Evolutionary conservation across 2,888 invertebrate species (phyloP).

Genomic region (Drosophila diplacantha): DNA sequence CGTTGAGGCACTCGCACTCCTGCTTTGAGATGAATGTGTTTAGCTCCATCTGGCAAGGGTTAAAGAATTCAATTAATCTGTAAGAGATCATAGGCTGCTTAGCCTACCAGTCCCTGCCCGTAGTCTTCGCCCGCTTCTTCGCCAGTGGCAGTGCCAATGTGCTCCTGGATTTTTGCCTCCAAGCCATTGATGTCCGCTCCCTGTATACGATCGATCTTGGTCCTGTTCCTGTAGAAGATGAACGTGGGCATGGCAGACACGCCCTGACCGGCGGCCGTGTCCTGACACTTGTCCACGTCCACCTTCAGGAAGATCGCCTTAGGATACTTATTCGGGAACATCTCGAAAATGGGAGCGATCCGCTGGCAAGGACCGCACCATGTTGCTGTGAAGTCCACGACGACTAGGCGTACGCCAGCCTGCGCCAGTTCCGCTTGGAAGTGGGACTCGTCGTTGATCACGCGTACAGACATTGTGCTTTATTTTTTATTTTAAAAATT

Average conservation of each 20-base stretch:
- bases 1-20: conserved; percentile 97
- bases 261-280: conserved; percentile 91
- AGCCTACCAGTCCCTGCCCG: conserved; percentile 76
- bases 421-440: conserved; percentile 90
- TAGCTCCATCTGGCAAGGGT: conserved; percentile 88
- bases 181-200: conserved; percentile 91
- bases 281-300: conserved; percentile 92
- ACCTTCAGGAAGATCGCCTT: conserved; percentile 95
- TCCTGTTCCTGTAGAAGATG: conserved; percentile 92
- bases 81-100: too few species aligned
- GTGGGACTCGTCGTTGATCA: conserved; percentile 81
- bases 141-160: conserved; percentile 81
- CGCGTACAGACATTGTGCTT: conserved; percentile 71
- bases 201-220: conserved; percentile 90
- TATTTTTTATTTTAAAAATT: conserved; percentile 20
- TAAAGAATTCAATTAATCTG: neutral
- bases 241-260: conserved; percentile 99
- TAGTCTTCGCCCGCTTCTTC: conserved; percentile 90
- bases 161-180: conserved; percentile 93
- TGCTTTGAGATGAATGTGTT: conserved; percentile 89
- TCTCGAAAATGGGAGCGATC: conserved; percentile 95
- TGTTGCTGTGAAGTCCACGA: conserved; percentile 95
- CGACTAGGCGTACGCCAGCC: conserved; percentile 92
- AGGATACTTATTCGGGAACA: conserved; percentile 90
- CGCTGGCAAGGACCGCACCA: conserved; percentile 99